phyloP scores from a whole-genome alignment of 2,797 vertebrate species.

The Echiichthys vipera region DNA sequence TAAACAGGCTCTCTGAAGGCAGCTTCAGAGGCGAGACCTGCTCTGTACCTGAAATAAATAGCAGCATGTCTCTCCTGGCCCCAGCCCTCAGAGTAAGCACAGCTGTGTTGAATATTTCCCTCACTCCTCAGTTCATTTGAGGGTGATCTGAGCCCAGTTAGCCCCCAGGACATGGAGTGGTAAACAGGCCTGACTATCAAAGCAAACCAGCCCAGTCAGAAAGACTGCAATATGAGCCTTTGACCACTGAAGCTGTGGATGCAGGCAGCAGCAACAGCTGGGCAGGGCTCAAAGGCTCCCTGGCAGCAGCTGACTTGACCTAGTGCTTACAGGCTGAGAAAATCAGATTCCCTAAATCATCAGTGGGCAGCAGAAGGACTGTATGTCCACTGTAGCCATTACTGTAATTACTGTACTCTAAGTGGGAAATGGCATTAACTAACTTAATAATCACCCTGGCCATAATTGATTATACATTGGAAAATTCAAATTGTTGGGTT shows the following conservation, averaged over 20 bases:
- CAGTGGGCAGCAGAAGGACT: constrained; percentile 40
- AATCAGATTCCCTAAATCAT: constrained; percentile 55
- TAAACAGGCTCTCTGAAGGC: constrained; percentile 72
- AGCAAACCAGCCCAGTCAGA: constrained; percentile 77
- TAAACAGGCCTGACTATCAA: constrained; percentile 86
- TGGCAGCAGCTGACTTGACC: constrained; percentile 57
- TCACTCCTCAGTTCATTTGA: constrained; percentile 84
- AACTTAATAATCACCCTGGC: constrained; percentile 41
- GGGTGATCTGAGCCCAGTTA: constrained; percentile 80
- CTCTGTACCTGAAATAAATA: constrained; percentile 69
- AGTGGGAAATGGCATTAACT: constrained; percentile 44
- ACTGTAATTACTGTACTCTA: constrained; percentile 46
- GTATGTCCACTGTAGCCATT: constrained; percentile 51
- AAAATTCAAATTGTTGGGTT: constrained; percentile 8
- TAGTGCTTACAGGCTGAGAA: constrained; percentile 56
- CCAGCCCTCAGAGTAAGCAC: constrained; percentile 74
- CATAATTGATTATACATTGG: constrained; percentile 14
- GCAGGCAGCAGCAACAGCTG: constrained; percentile 53
- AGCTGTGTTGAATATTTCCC: constrained; percentile 86
- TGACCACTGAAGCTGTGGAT: constrained; percentile 63
- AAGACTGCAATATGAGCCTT: constrained; percentile 81
- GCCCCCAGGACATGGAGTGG: constrained; percentile 77
- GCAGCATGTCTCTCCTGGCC: constrained; percentile 55
- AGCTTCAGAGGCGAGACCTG: constrained; percentile 68
- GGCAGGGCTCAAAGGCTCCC: constrained; percentile 54